Percentiles rank a stretch among this genome's conserved stretches.
Conservation (phyloP, 2,797 vertebrate species). For the Corythornis leucogaster region DNA sequence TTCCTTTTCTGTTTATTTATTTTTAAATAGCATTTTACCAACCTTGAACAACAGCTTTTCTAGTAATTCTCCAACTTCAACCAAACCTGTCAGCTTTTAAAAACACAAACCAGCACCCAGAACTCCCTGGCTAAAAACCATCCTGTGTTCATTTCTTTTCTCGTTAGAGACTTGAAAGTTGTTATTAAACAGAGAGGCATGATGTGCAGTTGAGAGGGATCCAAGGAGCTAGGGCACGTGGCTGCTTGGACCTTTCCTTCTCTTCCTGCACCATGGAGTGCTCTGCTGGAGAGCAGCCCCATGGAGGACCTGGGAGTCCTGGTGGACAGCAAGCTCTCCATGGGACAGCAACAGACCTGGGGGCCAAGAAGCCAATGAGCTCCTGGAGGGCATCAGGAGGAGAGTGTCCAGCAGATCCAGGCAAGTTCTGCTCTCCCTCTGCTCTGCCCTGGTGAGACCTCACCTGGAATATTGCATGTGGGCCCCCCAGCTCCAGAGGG, state of each 20-base stretch:
- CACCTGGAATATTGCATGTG: no score
- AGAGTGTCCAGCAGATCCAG: no score
- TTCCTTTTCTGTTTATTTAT: not conserved
- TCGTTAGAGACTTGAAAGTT: not conserved
- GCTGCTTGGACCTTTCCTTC: not conserved
- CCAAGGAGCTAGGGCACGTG: not conserved
- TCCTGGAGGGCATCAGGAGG: no score
- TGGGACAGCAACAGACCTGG: no score
- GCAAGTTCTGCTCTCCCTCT: no score
- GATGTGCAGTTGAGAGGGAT: not conserved
- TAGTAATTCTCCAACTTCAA: not conserved
- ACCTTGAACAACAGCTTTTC: not conserved
- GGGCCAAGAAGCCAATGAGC: no score
- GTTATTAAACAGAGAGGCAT: not conserved
- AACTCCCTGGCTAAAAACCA: not conserved
- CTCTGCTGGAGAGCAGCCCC: no score
- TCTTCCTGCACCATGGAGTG: not conserved
- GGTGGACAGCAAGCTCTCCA: no score
- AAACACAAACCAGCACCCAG: not conserved
- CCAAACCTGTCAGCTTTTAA: not conserved
- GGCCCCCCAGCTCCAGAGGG: no score
- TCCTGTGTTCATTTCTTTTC: not conserved
- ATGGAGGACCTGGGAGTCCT: no score
- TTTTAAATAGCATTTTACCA: not conserved
- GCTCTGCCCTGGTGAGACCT: no score